Base-by-base conservation (phyloP, 2,113 vertebrate genomes). In the Morone chrysops region DNA sequence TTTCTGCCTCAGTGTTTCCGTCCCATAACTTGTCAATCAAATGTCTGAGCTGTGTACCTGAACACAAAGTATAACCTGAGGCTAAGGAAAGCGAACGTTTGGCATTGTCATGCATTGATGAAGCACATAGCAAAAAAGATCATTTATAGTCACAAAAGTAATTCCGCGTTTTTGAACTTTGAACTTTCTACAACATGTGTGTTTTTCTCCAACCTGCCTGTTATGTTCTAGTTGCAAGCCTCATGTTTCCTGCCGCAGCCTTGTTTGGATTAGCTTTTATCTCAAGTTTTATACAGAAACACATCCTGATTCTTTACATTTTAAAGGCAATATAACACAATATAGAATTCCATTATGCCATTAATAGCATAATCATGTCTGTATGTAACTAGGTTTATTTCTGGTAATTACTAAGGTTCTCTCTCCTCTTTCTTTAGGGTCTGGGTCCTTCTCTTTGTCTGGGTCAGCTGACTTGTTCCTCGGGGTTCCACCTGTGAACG, bases 381-480 rank as follows among this genome's bases (percentile, higher is more conserved):
- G 1, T 50, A 9, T 60, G 8, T 50, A n/a, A 41, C 12, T 4
- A 0, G 2, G 41, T 45, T 66, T 43, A 41, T 25, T 25, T 8
- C 6, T 22, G 2, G 1, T 6, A 7, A 45, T 4, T 16, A 16
- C 17, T 66, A 13, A 78, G 16, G 12, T 60, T 43, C 31, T 12
- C 40, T 8, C 22, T 63, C 18, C 1, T 48, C 31, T 38, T 22
- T 59, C 62, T 75, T 13, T 82, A 98, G 97, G 97, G 70, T 97
- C 97, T 40, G 96, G 97, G 50, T 97, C 96, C 84, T 98, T 97
- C 94, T 97, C 96, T 62, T 96, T 97, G 85, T 95, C 97, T 11
- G 97, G 96, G 72, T 97, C 97, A 41, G 96, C 96, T 85, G 97
- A 98, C 93, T 94, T 97, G 87, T 97, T 98, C 93, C 95, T 97